Percentiles rank a stretch among this genome's conserved stretches.
Conservation (phyloP, 2,113 vertebrate genomes). For the Trachemys scripta region DNA sequence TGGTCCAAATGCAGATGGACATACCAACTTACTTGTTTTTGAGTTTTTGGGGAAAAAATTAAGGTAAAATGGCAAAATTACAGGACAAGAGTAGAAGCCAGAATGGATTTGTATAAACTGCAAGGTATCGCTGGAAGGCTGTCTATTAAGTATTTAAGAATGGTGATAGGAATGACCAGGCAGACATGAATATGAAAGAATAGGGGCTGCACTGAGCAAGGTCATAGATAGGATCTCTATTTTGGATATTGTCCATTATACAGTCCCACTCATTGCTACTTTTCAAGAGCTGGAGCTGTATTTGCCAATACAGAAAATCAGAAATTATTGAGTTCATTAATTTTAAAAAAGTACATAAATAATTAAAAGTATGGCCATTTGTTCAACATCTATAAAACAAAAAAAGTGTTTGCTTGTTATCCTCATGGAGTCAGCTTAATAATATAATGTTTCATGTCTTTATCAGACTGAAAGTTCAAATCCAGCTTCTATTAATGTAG, state of each 20-base stretch:
- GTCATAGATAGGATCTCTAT: background rate
- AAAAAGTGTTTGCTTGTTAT: background rate
- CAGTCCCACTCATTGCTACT: background rate
- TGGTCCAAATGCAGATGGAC: background rate
- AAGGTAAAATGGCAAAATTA: background rate
- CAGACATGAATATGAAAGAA: background rate
- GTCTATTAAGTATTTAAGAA: background rate
- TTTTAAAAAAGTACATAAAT: background rate
- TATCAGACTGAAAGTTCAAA: background rate
- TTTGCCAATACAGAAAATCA: background rate
- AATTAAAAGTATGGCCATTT: background rate
- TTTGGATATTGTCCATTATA: background rate
- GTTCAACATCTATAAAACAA: background rate
- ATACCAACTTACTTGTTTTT: background rate
- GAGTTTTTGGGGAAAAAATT: background rate
- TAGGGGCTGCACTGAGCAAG: fast-evolving
- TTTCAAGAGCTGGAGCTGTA: background rate
- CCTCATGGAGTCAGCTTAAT: background rate
- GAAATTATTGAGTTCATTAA: background rate
- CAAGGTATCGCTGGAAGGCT: background rate
- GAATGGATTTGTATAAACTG: fast-evolving
- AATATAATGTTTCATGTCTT: background rate
- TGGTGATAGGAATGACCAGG: background rate
- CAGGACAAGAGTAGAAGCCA: fast-evolving
- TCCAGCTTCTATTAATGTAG: background rate